Percentiles rank a stretch among this genome's conserved stretches.
Evolutionary conservation across 2,888 invertebrate species (phyloP).

Genomic region (Vanessa cardui): DNA sequence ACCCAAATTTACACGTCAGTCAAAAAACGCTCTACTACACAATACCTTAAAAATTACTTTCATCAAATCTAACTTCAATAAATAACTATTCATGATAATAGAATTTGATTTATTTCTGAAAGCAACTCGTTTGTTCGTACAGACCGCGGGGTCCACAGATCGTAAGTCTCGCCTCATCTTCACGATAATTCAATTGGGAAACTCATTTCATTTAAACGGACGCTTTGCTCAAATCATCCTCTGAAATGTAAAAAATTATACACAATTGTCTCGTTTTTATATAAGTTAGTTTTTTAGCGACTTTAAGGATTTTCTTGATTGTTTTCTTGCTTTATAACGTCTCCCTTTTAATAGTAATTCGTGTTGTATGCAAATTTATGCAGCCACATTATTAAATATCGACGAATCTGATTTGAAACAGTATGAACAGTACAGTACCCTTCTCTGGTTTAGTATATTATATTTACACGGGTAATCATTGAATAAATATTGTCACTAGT

Average conservation of each 20-base stretch:
- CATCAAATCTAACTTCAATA: neutral
- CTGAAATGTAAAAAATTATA: slow-evolving; percentile 21
- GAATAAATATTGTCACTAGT: too few relatives aligned
- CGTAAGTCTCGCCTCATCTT: slow-evolving; percentile 33
- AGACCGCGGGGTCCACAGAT: slow-evolving; percentile 13
- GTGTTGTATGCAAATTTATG: too few relatives aligned
- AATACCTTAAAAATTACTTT: too few relatives aligned
- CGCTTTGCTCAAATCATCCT: slow-evolving; percentile 31
- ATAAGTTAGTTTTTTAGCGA: neutral
- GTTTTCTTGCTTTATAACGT: neutral
- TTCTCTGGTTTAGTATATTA: too few relatives aligned
- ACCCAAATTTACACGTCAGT: too few relatives aligned
- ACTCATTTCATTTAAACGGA: slow-evolving; percentile 37
- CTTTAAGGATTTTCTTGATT: neutral
- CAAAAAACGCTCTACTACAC: too few relatives aligned
- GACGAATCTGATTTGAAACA: too few relatives aligned
- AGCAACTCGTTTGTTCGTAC: neutral
- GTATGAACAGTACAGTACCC: too few relatives aligned
- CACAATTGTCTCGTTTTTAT: slow-evolving; percentile 5
- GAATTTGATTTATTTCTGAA: neutral
- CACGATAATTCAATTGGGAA: slow-evolving; percentile 41
- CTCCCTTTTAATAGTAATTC: neutral
- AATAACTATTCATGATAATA: slow-evolving; percentile 2
- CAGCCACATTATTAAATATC: too few relatives aligned
- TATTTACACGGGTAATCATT: too few relatives aligned